Conservation (phyloP, 1,140 invertebrate genomes). For the Drosophila grimshawi region DNA sequence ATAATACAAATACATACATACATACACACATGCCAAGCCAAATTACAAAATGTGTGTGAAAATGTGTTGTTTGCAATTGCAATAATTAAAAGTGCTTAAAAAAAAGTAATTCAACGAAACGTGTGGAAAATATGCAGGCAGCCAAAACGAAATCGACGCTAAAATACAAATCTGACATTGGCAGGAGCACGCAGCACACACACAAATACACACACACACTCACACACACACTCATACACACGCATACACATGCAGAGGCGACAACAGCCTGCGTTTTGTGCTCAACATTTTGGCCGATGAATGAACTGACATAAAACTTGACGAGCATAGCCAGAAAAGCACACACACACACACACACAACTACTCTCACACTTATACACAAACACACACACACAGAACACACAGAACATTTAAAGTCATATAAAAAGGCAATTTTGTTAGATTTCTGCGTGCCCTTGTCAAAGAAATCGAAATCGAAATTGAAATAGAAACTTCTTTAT, state of each 20-base stretch:
- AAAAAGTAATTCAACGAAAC: constrained; percentile 23
- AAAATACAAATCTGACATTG: constrained; percentile 51
- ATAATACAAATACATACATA: constrained; percentile 13
- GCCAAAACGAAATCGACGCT: constrained; percentile 28
- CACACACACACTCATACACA: constrained; percentile 11
- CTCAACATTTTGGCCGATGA: constrained; percentile 65
- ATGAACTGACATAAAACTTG: constrained; percentile 72
- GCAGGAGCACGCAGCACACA: constrained; percentile 46
- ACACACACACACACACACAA: constrained; percentile 24
- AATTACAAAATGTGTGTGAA: constrained; percentile 19
- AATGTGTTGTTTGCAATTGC: not conserved
- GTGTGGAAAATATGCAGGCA: constrained; percentile 44
- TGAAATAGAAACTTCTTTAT: constrained; percentile 45
- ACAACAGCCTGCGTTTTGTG: constrained; percentile 46
- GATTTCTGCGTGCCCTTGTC: constrained; percentile 64
- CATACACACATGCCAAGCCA: not conserved
- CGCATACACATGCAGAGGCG: constrained; percentile 43
- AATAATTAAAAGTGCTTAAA: constrained; percentile 31
- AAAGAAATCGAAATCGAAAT: constrained; percentile 45
- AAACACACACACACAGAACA: constrained; percentile 9
- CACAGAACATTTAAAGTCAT: constrained; percentile 62
- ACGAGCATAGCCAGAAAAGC: constrained; percentile 48
- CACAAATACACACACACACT: constrained; percentile 32
- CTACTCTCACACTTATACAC: not conserved
- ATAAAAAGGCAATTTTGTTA: constrained; percentile 68